Base-by-base conservation (phyloP, 2,113 vertebrate species). In the Myrmophylax atrothorax region DNA sequence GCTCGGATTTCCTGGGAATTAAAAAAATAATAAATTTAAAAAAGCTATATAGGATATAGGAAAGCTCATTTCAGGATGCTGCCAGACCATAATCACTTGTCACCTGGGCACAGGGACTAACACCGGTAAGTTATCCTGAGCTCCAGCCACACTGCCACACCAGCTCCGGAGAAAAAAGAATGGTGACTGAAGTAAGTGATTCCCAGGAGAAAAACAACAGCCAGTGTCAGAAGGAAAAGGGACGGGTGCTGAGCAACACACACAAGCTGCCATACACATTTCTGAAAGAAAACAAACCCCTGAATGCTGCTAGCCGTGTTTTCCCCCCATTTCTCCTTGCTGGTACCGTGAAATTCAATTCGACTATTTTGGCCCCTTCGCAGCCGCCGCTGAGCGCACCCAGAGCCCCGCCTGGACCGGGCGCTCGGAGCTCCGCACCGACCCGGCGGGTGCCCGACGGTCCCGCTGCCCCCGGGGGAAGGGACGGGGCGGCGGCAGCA, bases 301-400 rank as follows among this genome's bases (percentile, higher is more conserved):
- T 2, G 17, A 49, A 18, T 13, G 4, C 58, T 44, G 29, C 0
- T 20, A 19, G 14, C 13, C 47, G 14, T 46, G 4, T 15, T 33
- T 14, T 1, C 0, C 11, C 31, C 47, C 19, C 56, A 10, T 52
- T 83, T 49, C 46, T 50, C 74, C 47, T 24, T 18, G 52, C 29
- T 3, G 38, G 18, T 20, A 50, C 33, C 29, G 12, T 67, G 31
- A 55, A 67, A 78, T 68, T 6, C 75, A 29, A n/a, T 14, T 14
- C 0, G 38, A 9, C 58, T 4, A 2, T 18, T 19, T 38, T 3
- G n/a, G 1, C 2, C 33, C 72, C 66, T 12, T 24, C 13, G 11
- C 2, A 10, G 8, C 52, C 4, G 17, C 60, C 7, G 44, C 63
- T 10, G 69, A 9, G n/a, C 40, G 50, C 74, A 1, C 67, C 3